These are phyloP conservation scores for Campaea margaritaria DNA, from an alignment of 2,888 invertebrate species.

Conservation along the genomic window DNA sequence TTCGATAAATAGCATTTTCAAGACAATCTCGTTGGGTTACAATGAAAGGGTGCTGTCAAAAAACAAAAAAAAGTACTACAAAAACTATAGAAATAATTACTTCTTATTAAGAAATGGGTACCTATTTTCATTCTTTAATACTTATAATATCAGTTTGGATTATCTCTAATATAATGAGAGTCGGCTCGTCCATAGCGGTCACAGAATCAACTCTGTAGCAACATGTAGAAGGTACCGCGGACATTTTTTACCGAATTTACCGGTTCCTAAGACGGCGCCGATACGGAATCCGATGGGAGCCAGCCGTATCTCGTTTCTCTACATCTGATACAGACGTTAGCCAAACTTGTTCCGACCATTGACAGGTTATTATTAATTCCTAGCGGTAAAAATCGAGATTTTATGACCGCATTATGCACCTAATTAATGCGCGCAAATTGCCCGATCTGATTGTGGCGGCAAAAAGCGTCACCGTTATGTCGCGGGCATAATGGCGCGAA, in stretches of 20 bases:
- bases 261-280: constrained; percentile 21
- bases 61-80: too few relatives aligned
- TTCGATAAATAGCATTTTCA: too few relatives aligned
- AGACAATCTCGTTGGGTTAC: too few relatives aligned
- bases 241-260: constrained; percentile 27
- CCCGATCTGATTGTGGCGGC: constrained; percentile 68
- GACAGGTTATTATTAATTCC: constrained; percentile 75
- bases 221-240: background rate
- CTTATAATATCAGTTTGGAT: too few relatives aligned
- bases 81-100: too few relatives aligned
- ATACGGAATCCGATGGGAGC: constrained; percentile 12
- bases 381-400: constrained; percentile 62
- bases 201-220: too few relatives aligned
- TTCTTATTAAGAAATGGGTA: too few relatives aligned
- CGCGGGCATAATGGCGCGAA: constrained; percentile 67
- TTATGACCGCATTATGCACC: constrained; percentile 61
- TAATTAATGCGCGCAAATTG: constrained; percentile 77
- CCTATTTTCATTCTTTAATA: too few relatives aligned
- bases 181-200: too few relatives aligned
- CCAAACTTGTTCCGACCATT: constrained; percentile 77
- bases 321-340: constrained; percentile 59
- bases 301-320: constrained; percentile 16
- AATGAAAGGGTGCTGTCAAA: too few relatives aligned
- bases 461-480: constrained; percentile 76
- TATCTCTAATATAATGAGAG: too few relatives aligned